Conservation (phyloP, 2,888 invertebrate genomes). For the Tridacna crocea region DNA sequence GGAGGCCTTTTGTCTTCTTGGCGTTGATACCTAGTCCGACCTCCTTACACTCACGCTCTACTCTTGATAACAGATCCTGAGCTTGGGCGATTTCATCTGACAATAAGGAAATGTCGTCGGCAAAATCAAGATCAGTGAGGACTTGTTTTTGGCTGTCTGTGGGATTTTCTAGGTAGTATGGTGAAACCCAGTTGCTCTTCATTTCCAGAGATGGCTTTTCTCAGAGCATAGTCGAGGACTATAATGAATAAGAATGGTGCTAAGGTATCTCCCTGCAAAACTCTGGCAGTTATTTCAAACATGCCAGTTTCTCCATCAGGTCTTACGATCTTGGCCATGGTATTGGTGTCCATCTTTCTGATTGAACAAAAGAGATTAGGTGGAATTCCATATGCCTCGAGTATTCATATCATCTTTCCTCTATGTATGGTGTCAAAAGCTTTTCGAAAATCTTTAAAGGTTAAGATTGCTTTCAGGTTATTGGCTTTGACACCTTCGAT, state of each 20-base stretch:
- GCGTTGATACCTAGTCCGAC: not conserved
- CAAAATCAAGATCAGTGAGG: not conserved
- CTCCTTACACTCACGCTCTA: not conserved
- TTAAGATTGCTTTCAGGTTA: not conserved
- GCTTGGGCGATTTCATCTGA: not conserved
- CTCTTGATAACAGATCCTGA: not conserved
- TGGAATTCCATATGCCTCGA: slow-evolving; percentile 2
- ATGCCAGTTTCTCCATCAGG: slow-evolving; percentile 5
- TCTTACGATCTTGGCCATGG: slow-evolving; percentile 1
- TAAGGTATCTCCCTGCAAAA: slow-evolving; percentile 28
- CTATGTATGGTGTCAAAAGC: not conserved
- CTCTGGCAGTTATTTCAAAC: slow-evolving; percentile 10
- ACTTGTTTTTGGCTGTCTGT: not conserved
- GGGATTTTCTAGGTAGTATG: not conserved
- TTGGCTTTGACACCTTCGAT: no score
- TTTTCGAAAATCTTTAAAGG: not conserved
- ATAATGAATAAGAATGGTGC: slow-evolving; percentile 24
- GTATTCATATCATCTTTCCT: not conserved
- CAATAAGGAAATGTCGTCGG: not conserved
- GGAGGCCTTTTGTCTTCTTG: not conserved
- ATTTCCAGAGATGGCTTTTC: no score
- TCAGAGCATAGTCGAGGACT: slow-evolving; percentile 19
- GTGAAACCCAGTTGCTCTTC: not conserved
- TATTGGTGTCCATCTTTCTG: not conserved
- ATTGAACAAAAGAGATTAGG: not conserved